Percentiles rank a stretch among this genome's conserved stretches.
These are phyloP conservation scores for Pardosa pseudoannulata DNA, from an alignment of 2,888 invertebrate species.

Conservation along the genomic window DNA sequence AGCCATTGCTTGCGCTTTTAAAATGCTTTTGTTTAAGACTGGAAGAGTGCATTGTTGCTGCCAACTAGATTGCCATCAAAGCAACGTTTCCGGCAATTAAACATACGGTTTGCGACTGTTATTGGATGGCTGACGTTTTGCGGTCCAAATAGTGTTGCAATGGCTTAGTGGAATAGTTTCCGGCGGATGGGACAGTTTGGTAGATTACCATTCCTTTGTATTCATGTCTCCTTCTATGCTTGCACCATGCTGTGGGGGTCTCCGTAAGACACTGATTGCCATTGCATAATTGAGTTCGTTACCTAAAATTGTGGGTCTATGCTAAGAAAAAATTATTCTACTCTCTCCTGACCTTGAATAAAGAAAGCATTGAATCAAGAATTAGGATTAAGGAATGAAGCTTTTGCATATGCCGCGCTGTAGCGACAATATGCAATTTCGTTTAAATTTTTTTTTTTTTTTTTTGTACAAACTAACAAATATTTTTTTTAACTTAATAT, in stretches of 20 bases:
- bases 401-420: no score
- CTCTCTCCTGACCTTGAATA: background rate
- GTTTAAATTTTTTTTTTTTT: no score
- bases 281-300: background rate
- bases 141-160: constrained; percentile 41
- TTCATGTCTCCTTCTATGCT: background rate
- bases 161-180: constrained; percentile 46
- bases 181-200: constrained; percentile 22
- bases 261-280: background rate
- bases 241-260: constrained; percentile 7
- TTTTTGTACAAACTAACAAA: no score
- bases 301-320: background rate
- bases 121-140: constrained; percentile 19
- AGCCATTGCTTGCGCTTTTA: constrained; percentile 64
- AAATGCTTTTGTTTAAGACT: constrained; percentile 56
- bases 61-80: constrained; percentile 39
- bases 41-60: constrained; percentile 50
- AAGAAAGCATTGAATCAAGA: background rate
- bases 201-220: constrained; percentile 9
- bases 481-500: no score
- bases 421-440: no score
- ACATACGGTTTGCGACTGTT: constrained; percentile 52
- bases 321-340: background rate
- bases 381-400: no score
- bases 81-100: constrained; percentile 63